Conservation (phyloP, 2,113 vertebrate species). For the Sigmodon hispidus region DNA sequence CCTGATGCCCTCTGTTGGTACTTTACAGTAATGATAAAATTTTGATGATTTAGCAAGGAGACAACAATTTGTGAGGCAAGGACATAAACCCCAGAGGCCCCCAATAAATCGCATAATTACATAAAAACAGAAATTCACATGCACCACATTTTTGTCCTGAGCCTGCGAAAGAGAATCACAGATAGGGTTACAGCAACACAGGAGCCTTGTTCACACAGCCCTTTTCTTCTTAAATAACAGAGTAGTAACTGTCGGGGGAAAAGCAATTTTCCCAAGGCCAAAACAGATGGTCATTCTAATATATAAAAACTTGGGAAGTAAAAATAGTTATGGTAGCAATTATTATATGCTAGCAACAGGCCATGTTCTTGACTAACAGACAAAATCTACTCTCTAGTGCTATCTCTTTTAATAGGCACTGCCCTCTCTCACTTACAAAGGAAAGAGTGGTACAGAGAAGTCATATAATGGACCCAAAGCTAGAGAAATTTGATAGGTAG, state of each 20-base stretch:
- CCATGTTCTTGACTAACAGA: neutral
- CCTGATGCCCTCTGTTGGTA: slow-evolving; percentile 89
- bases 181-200: neutral
- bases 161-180: neutral
- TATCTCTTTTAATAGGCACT: too few relatives aligned
- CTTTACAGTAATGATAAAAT: slow-evolving; percentile 77
- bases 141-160: neutral
- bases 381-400: neutral
- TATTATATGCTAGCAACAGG: neutral
- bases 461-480: neutral
- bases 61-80: neutral
- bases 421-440: neutral
- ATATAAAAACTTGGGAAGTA: neutral
- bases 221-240: neutral
- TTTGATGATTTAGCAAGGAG: slow-evolving; percentile 43
- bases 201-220: neutral
- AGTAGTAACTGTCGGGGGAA: neutral
- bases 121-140: neutral
- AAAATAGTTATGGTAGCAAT: neutral
- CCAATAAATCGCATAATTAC: neutral
- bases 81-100: neutral
- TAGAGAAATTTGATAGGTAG: neutral
- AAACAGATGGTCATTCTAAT: neutral
- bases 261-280: neutral
- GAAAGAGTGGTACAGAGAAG: neutral